A percentile compares a stretch with the other conserved stretches of the same genome.
Evolutionary conservation across 1,140 invertebrate species (phyloP).

Genomic region (Fopius arisanus): DNA sequence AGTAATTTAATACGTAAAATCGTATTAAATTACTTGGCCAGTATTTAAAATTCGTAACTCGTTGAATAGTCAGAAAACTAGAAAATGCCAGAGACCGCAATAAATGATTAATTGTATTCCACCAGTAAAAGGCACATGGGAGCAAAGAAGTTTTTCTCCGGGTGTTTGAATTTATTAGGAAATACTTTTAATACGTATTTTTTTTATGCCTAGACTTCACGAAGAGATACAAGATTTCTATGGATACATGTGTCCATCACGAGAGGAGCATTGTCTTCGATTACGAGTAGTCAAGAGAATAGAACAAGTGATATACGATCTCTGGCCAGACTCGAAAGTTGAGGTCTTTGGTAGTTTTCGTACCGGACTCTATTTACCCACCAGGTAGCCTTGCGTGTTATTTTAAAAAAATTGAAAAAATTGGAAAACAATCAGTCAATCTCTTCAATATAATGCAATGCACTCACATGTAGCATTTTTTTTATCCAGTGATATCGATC

Average conservation of each 20-base stretch:
- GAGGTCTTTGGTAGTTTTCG: constrained; percentile 96
- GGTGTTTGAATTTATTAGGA: too few relatives aligned
- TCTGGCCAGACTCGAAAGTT: constrained; percentile 91
- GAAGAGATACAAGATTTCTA: constrained; percentile 98
- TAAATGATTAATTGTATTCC: too few relatives aligned
- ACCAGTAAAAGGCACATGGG: too few relatives aligned
- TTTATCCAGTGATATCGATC: constrained; percentile 90
- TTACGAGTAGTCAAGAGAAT: constrained; percentile 88
- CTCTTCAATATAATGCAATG: neutral
- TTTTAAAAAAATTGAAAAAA: constrained; percentile 18
- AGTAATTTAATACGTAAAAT: too few relatives aligned
- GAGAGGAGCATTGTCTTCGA: constrained; percentile 87
- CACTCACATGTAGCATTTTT: constrained; percentile 85
- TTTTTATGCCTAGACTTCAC: constrained; percentile 75
- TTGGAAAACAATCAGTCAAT: neutral
- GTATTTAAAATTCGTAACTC: too few relatives aligned
- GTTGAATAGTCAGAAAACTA: too few relatives aligned
- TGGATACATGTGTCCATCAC: constrained; percentile 90
- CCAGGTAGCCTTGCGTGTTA: constrained; percentile 68
- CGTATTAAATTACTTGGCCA: too few relatives aligned
- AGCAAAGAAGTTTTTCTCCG: too few relatives aligned
- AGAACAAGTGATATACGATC: constrained; percentile 81
- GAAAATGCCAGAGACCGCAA: too few relatives aligned
- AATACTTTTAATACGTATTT: too few relatives aligned
- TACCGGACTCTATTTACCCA: constrained; percentile 94